Evolutionary conservation across 2,797 vertebrate species (phyloP).

Genomic region (Iguana delicatissima): DNA sequence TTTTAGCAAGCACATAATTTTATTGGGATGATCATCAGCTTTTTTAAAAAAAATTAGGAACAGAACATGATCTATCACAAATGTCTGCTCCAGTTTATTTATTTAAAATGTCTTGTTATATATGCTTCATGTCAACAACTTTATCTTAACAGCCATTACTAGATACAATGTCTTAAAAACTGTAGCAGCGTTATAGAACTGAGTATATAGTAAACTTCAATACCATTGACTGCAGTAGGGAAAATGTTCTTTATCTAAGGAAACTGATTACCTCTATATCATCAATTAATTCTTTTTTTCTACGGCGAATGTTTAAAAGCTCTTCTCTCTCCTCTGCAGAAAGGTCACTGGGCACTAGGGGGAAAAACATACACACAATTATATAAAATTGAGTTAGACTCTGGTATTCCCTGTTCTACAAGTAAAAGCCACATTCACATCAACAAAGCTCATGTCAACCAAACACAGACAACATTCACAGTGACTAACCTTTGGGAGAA

Average conservation of each 20-base stretch:
- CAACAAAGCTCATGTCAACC: background rate
- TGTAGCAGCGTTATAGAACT: background rate
- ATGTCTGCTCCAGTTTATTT: background rate
- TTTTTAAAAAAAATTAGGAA: background rate
- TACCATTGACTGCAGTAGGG: slow-evolving; percentile 25
- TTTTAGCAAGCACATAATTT: background rate
- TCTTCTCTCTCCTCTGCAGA: slow-evolving; percentile 94
- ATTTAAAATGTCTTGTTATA: background rate
- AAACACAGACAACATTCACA: background rate
- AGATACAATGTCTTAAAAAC: background rate
- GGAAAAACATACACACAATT: background rate
- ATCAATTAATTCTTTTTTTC: slow-evolving; percentile 96
- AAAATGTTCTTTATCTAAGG: background rate
- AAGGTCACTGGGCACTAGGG: slow-evolving; percentile 93
- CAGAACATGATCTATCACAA: background rate
- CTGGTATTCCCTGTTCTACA: background rate
- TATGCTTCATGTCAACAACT: background rate
- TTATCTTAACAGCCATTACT: background rate
- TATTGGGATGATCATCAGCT: background rate
- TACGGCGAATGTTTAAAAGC: slow-evolving; percentile 93
- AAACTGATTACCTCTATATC: slow-evolving; percentile 91
- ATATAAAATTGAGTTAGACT: slow-evolving; percentile 2
- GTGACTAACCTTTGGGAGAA: background rate
- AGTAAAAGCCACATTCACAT: background rate
- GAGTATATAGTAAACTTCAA: background rate